These are phyloP conservation scores for Drosophila formosana DNA, from an alignment of 2,888 invertebrate species.

Conservation along the genomic window DNA sequence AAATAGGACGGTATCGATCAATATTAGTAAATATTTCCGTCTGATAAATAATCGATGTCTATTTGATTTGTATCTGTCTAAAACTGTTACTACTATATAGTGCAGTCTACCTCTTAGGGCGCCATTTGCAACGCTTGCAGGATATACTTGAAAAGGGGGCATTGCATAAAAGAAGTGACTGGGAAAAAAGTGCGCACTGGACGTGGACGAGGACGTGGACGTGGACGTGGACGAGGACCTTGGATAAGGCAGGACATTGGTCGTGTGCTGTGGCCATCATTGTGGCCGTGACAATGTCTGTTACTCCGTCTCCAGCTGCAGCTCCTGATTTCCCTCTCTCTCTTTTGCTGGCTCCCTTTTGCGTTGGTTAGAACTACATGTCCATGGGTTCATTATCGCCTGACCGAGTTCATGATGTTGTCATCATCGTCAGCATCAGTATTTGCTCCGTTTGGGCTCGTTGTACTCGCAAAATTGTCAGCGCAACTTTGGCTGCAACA, in stretches of 20 bases:
- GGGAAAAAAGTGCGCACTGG: constrained; percentile 13
- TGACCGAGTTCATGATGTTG: constrained; percentile 30
- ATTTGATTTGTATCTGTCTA: not conserved
- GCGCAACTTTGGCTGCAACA: constrained; percentile 8
- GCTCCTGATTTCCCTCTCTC: too few relatives aligned
- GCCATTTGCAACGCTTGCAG: not conserved
- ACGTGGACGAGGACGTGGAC: constrained; percentile 1
- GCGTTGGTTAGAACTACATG: constrained; percentile 43
- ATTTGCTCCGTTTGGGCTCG: constrained; percentile 16
- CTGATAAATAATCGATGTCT: too few relatives aligned
- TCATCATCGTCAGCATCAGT: constrained; percentile 45
- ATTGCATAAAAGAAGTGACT: constrained; percentile 18
- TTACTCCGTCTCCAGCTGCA: not conserved
- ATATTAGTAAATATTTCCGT: too few relatives aligned
- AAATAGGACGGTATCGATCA: too few relatives aligned
- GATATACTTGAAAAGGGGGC: not conserved
- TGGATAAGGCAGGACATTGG: constrained; percentile 45
- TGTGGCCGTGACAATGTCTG: constrained; percentile 54
- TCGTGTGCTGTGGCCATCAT: constrained; percentile 69
- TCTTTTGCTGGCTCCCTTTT: not conserved
- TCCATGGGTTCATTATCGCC: constrained; percentile 75
- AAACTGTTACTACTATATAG: not conserved
- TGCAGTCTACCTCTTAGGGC: not conserved
- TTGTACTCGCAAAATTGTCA: constrained; percentile 60
- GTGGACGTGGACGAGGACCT: constrained; percentile 7